Percentiles rank a stretch among this genome's conserved stretches.
phyloP scores from a whole-genome alignment of 92 coral and sea anemone species.

The Phenganax stokvisi region DNA sequence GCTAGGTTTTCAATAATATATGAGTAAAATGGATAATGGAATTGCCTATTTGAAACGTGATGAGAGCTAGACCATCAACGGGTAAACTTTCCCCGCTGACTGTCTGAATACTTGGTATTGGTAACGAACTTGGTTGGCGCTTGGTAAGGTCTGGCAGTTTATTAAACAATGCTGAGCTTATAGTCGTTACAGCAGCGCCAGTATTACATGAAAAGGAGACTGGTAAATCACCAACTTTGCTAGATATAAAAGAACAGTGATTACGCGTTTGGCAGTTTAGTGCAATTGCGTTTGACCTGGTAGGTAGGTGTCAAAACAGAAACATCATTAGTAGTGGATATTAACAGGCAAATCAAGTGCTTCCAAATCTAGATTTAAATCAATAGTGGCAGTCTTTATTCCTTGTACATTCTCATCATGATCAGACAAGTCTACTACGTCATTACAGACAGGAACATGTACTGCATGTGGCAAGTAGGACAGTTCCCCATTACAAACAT shows the following conservation, averaged over 20 bases:
- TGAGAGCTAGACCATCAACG: slow-evolving; percentile 28
- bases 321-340: neutral
- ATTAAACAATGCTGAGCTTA: slow-evolving; percentile 16
- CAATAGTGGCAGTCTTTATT: neutral
- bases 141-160: neutral
- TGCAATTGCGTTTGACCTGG: neutral
- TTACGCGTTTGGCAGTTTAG: neutral
- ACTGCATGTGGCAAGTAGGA: neutral
- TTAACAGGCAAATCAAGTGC: neutral
- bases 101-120: slow-evolving; percentile 16
- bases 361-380: slow-evolving; percentile 1
- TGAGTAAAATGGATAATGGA: slow-evolving; percentile 24
- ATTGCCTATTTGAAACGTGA: slow-evolving; percentile 42
- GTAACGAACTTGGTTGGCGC: slow-evolving; percentile 7
- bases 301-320: neutral
- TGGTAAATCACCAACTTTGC: neutral
- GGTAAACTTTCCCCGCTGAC: slow-evolving; percentile 47
- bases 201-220: slow-evolving; percentile 30
- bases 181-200: slow-evolving; percentile 41
- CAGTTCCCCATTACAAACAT: neutral
- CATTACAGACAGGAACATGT: slow-evolving; percentile 2
- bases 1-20: slow-evolving; percentile 31
- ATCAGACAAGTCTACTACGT: slow-evolving; percentile 3
- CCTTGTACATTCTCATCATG: neutral
- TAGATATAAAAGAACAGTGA: neutral